A percentile compares a stretch with the other conserved stretches of the same genome.
Evolutionary conservation across 2,797 vertebrate genomes (phyloP).

Genomic region (Ciconia nigra): DNA sequence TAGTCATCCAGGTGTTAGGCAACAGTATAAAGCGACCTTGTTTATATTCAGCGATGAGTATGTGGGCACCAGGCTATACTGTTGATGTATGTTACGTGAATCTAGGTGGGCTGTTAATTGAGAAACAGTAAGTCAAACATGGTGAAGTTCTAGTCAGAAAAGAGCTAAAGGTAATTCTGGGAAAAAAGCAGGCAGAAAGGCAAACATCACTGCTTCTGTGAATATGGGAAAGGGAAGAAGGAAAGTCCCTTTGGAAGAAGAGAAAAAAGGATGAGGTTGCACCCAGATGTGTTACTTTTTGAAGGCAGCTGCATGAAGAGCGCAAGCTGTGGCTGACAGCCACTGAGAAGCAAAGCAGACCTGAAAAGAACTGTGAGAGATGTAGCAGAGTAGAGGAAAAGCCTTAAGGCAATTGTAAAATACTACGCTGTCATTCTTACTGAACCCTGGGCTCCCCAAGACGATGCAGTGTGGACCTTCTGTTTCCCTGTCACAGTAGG

Average conservation of each 20-base stretch:
- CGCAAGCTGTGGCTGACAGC: neutral
- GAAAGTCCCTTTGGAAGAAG: neutral
- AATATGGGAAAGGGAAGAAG: neutral
- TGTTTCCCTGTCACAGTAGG: neutral
- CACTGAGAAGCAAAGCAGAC: neutral
- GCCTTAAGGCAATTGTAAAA: neutral
- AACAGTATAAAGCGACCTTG: neutral
- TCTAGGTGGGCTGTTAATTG: neutral
- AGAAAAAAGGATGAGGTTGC: neutral
- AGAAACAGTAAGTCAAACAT: neutral
- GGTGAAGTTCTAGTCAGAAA: neutral
- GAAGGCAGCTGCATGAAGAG: neutral
- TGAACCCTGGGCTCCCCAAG: neutral
- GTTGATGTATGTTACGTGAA: neutral
- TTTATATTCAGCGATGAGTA: neutral
- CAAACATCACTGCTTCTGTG: neutral
- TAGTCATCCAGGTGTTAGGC: neutral
- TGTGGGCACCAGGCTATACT: neutral
- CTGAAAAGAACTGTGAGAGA: neutral
- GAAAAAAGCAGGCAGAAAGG: neutral
- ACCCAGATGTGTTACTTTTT: neutral
- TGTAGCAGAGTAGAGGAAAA: neutral
- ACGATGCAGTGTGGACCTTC: neutral
- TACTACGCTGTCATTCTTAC: neutral
- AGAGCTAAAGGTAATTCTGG: neutral